Evolutionary conservation across 1,140 invertebrate species (phyloP).

Genomic region (Holotrichia oblita): DNA sequence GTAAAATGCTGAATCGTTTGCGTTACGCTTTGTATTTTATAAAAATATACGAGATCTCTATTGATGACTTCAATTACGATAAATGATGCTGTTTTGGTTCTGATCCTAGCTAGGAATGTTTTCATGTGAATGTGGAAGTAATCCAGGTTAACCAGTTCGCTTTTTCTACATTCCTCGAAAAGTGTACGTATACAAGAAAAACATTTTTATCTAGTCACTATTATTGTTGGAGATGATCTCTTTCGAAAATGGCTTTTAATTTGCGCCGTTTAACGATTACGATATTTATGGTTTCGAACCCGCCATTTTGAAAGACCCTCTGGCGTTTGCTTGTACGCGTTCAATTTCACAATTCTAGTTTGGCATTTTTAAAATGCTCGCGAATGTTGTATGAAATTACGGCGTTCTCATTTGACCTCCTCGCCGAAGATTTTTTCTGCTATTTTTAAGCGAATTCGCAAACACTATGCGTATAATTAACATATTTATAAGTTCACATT

Average conservation of each 20-base stretch:
- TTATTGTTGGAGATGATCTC: not conserved
- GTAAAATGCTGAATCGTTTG: not conserved
- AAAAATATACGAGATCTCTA: not conserved
- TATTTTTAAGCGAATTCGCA: not conserved
- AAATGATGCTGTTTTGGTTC: conserved; percentile 19
- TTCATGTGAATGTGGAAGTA: conserved; percentile 37
- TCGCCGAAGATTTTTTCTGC: not conserved
- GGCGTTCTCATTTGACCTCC: not conserved
- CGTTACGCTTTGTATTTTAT: not conserved
- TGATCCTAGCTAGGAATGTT: conserved; percentile 37
- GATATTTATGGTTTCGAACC: conserved; percentile 40
- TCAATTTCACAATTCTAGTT: not conserved
- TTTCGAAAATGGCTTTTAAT: not conserved
- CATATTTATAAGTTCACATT: not conserved
- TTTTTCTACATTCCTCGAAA: conserved; percentile 39
- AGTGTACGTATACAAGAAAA: conserved; percentile 24
- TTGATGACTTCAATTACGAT: not conserved
- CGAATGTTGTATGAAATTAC: not conserved
- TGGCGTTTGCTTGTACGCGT: conserved; percentile 28
- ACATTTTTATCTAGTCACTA: not conserved
- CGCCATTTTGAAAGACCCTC: conserved; percentile 38
- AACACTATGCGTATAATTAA: conserved; percentile 5
- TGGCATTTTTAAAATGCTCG: not conserved
- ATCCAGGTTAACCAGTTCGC: conserved; percentile 36
- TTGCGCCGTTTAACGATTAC: conserved; percentile 1